phyloP scores from a whole-genome alignment of 1,140 invertebrate genomes.

The Lordiphosa clarofinis region DNA sequence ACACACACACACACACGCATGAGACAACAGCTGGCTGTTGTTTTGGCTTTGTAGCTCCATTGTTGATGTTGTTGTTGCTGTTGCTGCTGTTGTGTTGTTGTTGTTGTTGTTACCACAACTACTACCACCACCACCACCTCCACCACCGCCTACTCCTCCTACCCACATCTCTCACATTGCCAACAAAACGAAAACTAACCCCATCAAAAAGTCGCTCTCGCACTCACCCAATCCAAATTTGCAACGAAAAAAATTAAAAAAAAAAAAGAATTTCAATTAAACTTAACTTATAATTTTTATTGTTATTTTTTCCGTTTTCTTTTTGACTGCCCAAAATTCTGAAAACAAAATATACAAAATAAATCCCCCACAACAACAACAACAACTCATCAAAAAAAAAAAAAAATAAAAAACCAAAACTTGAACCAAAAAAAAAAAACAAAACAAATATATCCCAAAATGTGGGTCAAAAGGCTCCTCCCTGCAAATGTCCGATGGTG shows the following conservation, averaged over 20 bases:
- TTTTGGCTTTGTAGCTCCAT: slow-evolving; percentile 26
- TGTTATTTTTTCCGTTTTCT: slow-evolving; percentile 72
- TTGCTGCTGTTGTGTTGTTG: slow-evolving; percentile 37
- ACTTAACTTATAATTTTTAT: slow-evolving; percentile 71
- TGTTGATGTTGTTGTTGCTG: slow-evolving; percentile 47
- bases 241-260: slow-evolving; percentile 10
- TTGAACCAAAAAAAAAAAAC: slow-evolving; percentile 34
- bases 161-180: slow-evolving; percentile 4
- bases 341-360: slow-evolving; percentile 34
- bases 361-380: slow-evolving; percentile 47
- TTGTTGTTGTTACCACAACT: slow-evolving; percentile 28
- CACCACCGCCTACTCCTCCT: neutral
- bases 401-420: slow-evolving; percentile 22
- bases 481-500: slow-evolving; percentile 70
- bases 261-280: slow-evolving; percentile 20
- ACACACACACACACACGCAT: slow-evolving; percentile 13
- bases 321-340: slow-evolving; percentile 55
- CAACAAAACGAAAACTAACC: slow-evolving; percentile 16
- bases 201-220: slow-evolving; percentile 8
- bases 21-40: slow-evolving; percentile 14
- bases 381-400: slow-evolving; percentile 49
- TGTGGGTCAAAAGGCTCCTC: slow-evolving; percentile 39
- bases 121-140: slow-evolving; percentile 1
- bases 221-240: slow-evolving; percentile 38
- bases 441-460: slow-evolving; percentile 6